These are phyloP conservation scores for Lagopus muta DNA, from an alignment of 2,113 vertebrate genomes.

Conservation along the genomic window DNA sequence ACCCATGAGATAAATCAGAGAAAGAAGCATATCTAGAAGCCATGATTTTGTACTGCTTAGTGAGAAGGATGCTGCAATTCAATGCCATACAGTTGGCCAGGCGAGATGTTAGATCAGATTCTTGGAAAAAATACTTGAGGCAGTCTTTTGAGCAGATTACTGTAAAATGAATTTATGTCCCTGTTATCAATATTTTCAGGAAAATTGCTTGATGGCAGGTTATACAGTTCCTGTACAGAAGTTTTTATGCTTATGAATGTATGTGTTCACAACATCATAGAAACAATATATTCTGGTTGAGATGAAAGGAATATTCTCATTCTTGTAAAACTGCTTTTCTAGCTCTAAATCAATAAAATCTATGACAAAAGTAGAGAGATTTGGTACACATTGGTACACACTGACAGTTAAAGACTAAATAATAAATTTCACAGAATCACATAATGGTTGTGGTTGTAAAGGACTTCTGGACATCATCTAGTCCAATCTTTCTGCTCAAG, in stretches of 20 bases:
- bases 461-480: not conserved
- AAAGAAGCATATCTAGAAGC: not conserved
- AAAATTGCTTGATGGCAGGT: not conserved
- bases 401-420: not conserved
- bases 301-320: not conserved
- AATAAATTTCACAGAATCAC: not conserved
- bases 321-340: not conserved
- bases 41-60: not conserved
- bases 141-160: not conserved
- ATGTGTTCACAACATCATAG: not conserved
- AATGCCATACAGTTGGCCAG: fast-evolving
- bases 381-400: not conserved
- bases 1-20: not conserved
- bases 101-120: not conserved
- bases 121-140: not conserved
- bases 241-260: not conserved
- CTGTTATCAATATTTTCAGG: not conserved
- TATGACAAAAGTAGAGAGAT: not conserved
- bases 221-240: not conserved
- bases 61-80: not conserved
- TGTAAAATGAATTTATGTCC: not conserved
- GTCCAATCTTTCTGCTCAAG: not conserved
- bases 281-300: not conserved
- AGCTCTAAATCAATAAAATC: not conserved
- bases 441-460: not conserved